Evolutionary conservation across 2,888 invertebrate species (phyloP).

Genomic region (Adelognathus sp.): DNA sequence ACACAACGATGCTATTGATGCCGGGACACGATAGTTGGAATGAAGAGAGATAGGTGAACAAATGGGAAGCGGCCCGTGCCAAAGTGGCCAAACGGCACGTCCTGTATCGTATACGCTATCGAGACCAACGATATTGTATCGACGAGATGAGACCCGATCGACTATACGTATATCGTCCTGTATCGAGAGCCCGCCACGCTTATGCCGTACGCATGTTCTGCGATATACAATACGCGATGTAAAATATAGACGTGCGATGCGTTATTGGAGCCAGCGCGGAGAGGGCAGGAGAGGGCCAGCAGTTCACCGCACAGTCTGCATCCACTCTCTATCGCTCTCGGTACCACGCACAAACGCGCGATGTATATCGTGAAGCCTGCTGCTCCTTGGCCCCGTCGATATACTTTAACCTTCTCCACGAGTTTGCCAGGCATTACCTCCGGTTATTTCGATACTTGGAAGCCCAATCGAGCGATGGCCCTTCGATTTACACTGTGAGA

Average conservation of each 20-base stretch:
- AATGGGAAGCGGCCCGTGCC: conserved; percentile 38
- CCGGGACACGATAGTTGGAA: not conserved
- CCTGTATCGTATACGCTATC: conserved; percentile 15
- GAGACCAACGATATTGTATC: conserved; percentile 28
- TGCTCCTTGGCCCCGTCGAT: conserved; percentile 1
- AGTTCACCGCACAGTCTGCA: conserved; percentile 6
- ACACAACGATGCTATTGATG: not conserved
- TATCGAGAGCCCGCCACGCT: not conserved
- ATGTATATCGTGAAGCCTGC: conserved; percentile 31
- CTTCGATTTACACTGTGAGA: not conserved
- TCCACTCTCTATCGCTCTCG: not conserved
- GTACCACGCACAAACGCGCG: conserved; percentile 29
- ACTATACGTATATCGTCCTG: not conserved
- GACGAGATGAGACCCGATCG: conserved; percentile 4
- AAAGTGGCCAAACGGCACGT: conserved; percentile 30
- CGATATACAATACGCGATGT: not conserved
- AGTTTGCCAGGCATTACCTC: not conserved
- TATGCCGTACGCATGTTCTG: not conserved
- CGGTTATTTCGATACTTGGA: conserved; percentile 21
- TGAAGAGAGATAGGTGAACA: conserved; percentile 1
- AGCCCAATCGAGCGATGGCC: conserved; percentile 16
- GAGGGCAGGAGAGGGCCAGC: conserved; percentile 8
- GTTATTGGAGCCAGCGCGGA: conserved; percentile 24
- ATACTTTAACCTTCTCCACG: not conserved
- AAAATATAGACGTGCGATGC: not conserved